Base-by-base conservation (phyloP, 2,113 vertebrate species). In the Sigmodon hispidus region DNA sequence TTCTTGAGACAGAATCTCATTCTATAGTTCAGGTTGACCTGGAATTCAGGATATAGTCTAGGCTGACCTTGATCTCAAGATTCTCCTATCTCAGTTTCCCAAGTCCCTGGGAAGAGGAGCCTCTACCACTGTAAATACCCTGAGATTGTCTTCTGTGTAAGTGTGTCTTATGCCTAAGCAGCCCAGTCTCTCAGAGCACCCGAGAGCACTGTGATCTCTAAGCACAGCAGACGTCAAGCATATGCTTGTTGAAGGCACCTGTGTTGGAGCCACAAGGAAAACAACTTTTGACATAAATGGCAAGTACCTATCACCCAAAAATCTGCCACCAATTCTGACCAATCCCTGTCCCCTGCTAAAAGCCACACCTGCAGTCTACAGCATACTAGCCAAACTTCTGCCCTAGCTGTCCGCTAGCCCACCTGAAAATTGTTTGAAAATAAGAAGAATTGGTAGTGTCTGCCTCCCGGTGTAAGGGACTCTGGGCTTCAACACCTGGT, bases 351-450 rank as follows among this genome's bases (percentile, higher is more conserved):
- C 52, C 63, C 45, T 36, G 45, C 45, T 70, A n/a, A 36, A n/a
- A n/a, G 10, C 22, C 12, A 16, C n/a, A 17, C 48, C 36, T 40
- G 2, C 34, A 12, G 13, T 34, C 48, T 17, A 36, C 17, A 17
- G 65, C 45, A 52, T 26, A 48, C 19, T 50, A 65, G 8, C 7
- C 81, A 48, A 65, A 22, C 13, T 50, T 69, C 31, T 13, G 26
- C 5, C 21, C 1, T 50, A n/a, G 11, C 45, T 45, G 13, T 13
- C 19, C 2, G 29, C 43, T 31, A 63, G 16, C 45, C 17, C 4
- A 40, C 8, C 22, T 12, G 67, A 87, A n/a, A 85, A 79, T 55
- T 79, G 21, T 89, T 87, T 91, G 36, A n/a, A 93, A 95, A 90
- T 29, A 65, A 22, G 65, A 45, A 57, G 50, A 57, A 13, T 57